A percentile compares a stretch with the other conserved stretches of the same genome.
These are phyloP conservation scores for Glossosoma conforme DNA, from an alignment of 1,140 invertebrate species.

Conservation along the genomic window DNA sequence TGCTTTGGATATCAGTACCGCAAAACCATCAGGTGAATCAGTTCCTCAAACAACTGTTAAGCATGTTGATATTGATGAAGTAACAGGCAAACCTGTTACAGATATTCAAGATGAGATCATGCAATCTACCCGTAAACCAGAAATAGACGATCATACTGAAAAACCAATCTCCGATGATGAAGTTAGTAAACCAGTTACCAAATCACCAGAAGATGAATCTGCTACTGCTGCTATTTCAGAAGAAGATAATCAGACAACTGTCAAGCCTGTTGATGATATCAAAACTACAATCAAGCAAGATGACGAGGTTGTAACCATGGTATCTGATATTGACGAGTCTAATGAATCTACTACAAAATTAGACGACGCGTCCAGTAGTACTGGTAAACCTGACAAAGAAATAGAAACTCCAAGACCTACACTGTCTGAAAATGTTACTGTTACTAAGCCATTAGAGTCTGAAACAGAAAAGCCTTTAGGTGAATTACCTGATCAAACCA, in stretches of 20 bases:
- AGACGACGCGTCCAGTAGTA: not conserved
- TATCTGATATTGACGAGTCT: slow-evolving; percentile 1
- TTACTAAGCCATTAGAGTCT: not conserved
- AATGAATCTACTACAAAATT: slow-evolving; percentile 1
- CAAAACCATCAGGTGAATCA: no score
- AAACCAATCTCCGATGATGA: not conserved
- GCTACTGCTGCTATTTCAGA: not conserved
- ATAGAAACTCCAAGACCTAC: slow-evolving; percentile 1
- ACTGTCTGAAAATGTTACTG: not conserved
- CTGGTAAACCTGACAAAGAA: slow-evolving; percentile 6
- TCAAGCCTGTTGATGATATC: slow-evolving; percentile 7
- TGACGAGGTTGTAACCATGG: not conserved
- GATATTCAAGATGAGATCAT: not conserved
- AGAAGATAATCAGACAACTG: not conserved
- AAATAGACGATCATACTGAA: slow-evolving; percentile 8
- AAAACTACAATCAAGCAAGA: slow-evolving; percentile 5
- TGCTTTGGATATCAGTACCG: no score
- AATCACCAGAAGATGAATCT: not conserved
- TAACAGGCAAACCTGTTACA: slow-evolving; percentile 6
- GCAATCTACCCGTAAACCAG: slow-evolving; percentile 3
- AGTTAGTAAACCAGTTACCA: not conserved
- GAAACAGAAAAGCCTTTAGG: not conserved
- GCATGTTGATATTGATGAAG: slow-evolving; percentile 7
- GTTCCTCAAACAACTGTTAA: slow-evolving; percentile 2
- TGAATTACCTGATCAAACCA: not conserved